Evolutionary conservation across 2,113 vertebrate species (phyloP).

Genomic region (Mellivora capensis): DNA sequence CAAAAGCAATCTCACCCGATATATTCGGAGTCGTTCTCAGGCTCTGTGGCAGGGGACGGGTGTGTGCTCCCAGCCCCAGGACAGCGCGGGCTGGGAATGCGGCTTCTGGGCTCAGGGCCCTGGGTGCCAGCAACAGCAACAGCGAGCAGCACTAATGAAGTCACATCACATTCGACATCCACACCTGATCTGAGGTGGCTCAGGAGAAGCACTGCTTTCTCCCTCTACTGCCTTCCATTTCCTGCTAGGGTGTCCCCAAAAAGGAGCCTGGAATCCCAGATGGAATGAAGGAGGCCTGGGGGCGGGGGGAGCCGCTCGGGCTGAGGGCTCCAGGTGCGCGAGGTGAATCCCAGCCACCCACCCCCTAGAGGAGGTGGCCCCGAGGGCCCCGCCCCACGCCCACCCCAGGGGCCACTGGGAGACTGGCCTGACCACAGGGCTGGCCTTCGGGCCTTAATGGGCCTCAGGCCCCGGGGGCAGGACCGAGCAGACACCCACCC

Average conservation of each 20-base stretch:
- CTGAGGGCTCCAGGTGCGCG: background rate
- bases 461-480: background rate
- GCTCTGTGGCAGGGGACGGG: background rate
- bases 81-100: background rate
- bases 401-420: background rate
- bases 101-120: background rate
- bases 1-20: background rate
- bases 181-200: background rate
- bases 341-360: background rate
- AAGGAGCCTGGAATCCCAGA: background rate
- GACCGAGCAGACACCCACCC: background rate
- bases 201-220: background rate
- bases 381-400: background rate
- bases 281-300: background rate
- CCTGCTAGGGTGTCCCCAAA: background rate
- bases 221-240: background rate
- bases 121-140: background rate
- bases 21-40: background rate
- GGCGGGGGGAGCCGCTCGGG: background rate
- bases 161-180: background rate
- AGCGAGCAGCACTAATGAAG: background rate
- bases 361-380: background rate
- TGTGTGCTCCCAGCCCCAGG: background rate
- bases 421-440: background rate
- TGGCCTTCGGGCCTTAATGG: background rate